Conservation (phyloP, 2,888 invertebrate species). For the Acanthosepion pharaonis region DNA sequence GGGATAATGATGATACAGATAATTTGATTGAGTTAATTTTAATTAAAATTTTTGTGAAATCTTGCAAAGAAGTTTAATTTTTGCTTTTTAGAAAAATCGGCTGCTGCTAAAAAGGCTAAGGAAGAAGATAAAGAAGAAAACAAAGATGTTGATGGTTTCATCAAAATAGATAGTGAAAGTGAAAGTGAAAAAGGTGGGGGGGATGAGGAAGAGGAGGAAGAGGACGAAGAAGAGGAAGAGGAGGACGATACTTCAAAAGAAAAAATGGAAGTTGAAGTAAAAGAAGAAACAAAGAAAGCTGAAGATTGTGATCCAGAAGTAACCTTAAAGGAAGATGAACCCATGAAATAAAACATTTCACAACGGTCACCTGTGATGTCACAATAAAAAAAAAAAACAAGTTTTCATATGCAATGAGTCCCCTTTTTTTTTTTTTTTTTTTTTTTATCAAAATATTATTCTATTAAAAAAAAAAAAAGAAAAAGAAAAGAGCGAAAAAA, state of each 20-base stretch:
- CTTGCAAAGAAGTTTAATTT: not conserved
- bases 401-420: not conserved
- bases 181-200: not conserved
- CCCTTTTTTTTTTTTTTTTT: too few relatives aligned
- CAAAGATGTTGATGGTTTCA: constrained; percentile 1
- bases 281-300: not conserved
- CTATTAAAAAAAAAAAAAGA: too few relatives aligned
- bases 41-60: too few relatives aligned
- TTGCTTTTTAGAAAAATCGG: not conserved
- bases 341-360: not conserved
- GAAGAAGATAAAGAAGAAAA: not conserved
- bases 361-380: not conserved
- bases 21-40: too few relatives aligned
- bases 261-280: not conserved
- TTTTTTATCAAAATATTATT: too few relatives aligned
- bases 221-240: not conserved
- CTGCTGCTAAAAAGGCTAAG: constrained; percentile 4
- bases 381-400: not conserved
- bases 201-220: not conserved
- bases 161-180: not conserved
- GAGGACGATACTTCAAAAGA: not conserved
- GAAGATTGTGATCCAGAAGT: not conserved
- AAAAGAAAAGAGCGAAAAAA: too few relatives aligned
- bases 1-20: too few relatives aligned
- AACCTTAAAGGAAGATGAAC: not conserved